Percentiles rank a stretch among this genome's conserved stretches.
Evolutionary conservation across 2,797 vertebrate genomes (phyloP).

Genomic region (Sebastes nivosus): DNA sequence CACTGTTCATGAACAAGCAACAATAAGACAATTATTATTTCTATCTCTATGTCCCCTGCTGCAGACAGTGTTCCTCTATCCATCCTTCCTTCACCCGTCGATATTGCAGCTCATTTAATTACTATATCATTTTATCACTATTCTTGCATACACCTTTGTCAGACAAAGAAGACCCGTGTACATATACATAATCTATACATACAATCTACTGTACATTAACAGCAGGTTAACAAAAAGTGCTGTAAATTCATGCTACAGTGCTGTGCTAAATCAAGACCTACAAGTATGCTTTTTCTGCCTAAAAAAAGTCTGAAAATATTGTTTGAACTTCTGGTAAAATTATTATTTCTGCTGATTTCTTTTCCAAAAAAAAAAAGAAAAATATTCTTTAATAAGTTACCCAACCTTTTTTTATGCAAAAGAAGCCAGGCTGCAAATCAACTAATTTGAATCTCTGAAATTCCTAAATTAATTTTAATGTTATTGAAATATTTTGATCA

Average conservation of each 20-base stretch:
- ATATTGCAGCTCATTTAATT: conserved; percentile 9
- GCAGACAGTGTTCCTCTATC: neutral
- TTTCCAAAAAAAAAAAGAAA: conserved; percentile 15
- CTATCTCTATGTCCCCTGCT: conserved; percentile 24
- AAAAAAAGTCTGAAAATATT: neutral
- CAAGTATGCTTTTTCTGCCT: conserved; percentile 8
- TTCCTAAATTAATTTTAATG: conserved; percentile 3
- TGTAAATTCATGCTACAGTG: conserved; percentile 81
- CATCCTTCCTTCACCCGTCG: neutral
- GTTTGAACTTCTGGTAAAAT: conserved; percentile 6
- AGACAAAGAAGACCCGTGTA: conserved; percentile 42
- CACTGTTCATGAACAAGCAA: conserved; percentile 47
- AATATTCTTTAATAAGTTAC: neutral
- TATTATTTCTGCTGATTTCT: neutral
- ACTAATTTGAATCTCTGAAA: conserved; percentile 8
- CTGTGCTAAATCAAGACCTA: conserved; percentile 71
- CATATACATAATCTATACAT: conserved; percentile 62
- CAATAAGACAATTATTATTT: conserved; percentile 46
- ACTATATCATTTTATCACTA: neutral
- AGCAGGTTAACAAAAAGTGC: conserved; percentile 73
- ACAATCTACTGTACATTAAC: conserved; percentile 59
- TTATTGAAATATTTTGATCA: conserved; percentile 26
- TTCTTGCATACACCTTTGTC: conserved; percentile 39
- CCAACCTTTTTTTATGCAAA: neutral
- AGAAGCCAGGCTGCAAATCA: conserved; percentile 8